Percentiles rank a stretch among this genome's conserved stretches.
These are phyloP conservation scores for Trichacis sp. DNA, from an alignment of 2,888 invertebrate genomes.

Conservation along the genomic window DNA sequence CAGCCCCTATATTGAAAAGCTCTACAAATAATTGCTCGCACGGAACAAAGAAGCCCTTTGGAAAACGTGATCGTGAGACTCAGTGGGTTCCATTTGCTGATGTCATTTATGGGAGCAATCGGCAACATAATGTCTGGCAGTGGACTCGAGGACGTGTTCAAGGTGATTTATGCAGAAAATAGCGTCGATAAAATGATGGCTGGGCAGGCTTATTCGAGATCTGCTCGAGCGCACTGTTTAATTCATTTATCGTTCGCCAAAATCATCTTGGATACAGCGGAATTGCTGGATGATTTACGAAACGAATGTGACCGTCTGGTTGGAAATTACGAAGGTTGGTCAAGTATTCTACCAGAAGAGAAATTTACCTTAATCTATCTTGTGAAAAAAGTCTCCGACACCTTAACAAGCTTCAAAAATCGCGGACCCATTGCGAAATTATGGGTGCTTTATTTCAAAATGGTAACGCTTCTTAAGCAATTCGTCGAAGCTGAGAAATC, in stretches of 20 bases:
- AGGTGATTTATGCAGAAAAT: slow-evolving; percentile 33
- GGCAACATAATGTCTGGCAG: too few species aligned
- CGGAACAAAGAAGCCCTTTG: slow-evolving; percentile 12
- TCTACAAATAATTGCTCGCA: slow-evolving; percentile 17
- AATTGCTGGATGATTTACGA: background rate
- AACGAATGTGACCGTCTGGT: background rate
- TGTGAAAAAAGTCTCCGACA: background rate
- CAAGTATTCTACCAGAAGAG: background rate
- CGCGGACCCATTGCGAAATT: slow-evolving; percentile 43
- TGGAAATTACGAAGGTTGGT: background rate
- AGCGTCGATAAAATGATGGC: slow-evolving; percentile 42
- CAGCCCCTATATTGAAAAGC: slow-evolving; percentile 41
- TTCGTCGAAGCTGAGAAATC: slow-evolving; percentile 54
- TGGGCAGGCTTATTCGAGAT: slow-evolving; percentile 38
- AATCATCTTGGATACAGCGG: slow-evolving; percentile 21
- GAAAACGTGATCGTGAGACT: slow-evolving; percentile 41
- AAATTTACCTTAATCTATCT: background rate
- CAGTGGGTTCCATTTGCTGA: slow-evolving; percentile 54
- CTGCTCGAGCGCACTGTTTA: slow-evolving; percentile 39
- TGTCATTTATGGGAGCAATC: too few species aligned
- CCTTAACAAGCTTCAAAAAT: background rate
- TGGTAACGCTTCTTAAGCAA: slow-evolving; percentile 51
- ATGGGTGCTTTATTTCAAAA: slow-evolving; percentile 49
- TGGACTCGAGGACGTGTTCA: slow-evolving; percentile 43
- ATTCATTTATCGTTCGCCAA: slow-evolving; percentile 29